Percentiles rank a stretch among this genome's conserved stretches.
Conservation (phyloP, 2,113 vertebrate species). For the Pedionomus torquatus region DNA sequence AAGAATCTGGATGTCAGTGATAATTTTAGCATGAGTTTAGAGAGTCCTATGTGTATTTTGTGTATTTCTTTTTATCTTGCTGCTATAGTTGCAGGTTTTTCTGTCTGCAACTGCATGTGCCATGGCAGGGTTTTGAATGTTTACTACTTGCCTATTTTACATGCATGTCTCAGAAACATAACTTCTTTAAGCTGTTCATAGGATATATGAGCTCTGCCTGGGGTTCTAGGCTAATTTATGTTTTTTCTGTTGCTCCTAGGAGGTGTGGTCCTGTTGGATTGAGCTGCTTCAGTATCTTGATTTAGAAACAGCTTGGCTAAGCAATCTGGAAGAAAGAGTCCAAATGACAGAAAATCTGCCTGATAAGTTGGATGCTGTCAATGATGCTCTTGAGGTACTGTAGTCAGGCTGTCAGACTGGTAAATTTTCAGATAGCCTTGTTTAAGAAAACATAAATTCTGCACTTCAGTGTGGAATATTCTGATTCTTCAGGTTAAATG, state of each 20-base stretch:
- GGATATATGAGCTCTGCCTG: background rate
- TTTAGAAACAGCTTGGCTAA: constrained; percentile 89
- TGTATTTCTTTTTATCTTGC: background rate
- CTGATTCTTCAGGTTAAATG: background rate
- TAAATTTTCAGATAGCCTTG: background rate
- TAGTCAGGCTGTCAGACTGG: background rate
- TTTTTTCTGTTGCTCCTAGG: constrained; percentile 71
- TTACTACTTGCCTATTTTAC: background rate
- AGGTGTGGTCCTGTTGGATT: constrained; percentile 99
- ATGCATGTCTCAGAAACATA: background rate
- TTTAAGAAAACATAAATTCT: background rate
- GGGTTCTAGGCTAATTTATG: background rate
- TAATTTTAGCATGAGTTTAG: background rate
- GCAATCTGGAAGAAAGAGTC: constrained; percentile 85
- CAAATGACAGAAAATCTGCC: constrained; percentile 81
- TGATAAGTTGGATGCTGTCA: constrained; percentile 81
- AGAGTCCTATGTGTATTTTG: background rate
- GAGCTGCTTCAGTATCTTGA: constrained; percentile 95
- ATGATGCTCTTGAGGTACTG: constrained; percentile 89
- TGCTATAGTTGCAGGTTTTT: background rate
- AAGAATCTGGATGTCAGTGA: background rate
- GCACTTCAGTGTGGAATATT: background rate
- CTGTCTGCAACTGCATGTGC: background rate
- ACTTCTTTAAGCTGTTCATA: background rate
- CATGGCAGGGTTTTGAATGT: background rate